Percentiles rank a stretch among this genome's conserved stretches.
These are phyloP conservation scores for Coilia nasus DNA, from an alignment of 2,797 vertebrate species.

Conservation along the genomic window DNA sequence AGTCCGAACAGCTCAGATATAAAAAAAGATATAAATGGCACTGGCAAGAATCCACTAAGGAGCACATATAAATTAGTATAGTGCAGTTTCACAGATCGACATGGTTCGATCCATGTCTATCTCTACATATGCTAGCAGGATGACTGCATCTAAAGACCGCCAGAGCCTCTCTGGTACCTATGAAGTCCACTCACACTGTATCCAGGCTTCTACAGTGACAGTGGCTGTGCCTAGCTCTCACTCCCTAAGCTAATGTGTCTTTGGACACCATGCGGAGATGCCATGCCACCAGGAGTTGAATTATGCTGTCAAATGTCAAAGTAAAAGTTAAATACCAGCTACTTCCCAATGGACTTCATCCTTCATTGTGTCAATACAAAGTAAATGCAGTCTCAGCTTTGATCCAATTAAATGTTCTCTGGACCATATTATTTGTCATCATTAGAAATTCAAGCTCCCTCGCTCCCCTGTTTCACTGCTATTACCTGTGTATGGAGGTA, in stretches of 20 bases:
- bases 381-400: slow-evolving; percentile 35
- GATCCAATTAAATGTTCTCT: slow-evolving; percentile 53
- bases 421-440: slow-evolving; percentile 42
- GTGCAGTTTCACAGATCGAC: background rate
- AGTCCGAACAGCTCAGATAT: background rate
- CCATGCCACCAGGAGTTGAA: slow-evolving; percentile 18
- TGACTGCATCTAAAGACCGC: background rate
- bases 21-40: background rate
- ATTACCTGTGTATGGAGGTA: background rate
- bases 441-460: background rate
- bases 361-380: background rate
- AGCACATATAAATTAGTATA: background rate
- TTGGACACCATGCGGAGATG: slow-evolving; percentile 2
- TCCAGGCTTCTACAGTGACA: background rate
- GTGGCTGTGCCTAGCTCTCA: background rate
- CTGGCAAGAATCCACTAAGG: background rate
- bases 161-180: background rate
- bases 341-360: slow-evolving; percentile 10
- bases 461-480: background rate
- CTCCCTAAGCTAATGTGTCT: background rate
- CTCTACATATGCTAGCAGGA: background rate
- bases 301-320: slow-evolving; percentile 49
- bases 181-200: background rate
- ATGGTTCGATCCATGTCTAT: background rate
- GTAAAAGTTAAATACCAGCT: slow-evolving; percentile 40